Base-by-base conservation (phyloP, 2,888 invertebrate genomes). In the Anarsia innoxiella region DNA sequence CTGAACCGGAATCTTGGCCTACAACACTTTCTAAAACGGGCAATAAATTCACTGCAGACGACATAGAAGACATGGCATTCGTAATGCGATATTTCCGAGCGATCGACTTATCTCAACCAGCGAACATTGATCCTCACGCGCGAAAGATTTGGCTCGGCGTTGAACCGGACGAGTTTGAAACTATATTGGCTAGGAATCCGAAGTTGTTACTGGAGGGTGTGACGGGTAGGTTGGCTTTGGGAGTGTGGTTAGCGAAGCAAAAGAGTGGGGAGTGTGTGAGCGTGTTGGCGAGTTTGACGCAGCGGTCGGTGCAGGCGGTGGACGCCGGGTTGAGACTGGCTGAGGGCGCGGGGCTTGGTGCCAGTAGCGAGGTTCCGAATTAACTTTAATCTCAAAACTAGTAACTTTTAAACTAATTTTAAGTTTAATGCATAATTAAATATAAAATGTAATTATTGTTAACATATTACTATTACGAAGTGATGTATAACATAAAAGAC, bases 61-160 rank as follows among this genome's bases (percentile, higher is more conserved):
- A 39, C n/a, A 25, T 39, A 12, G 39, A 13, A 3, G 39, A 39
- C 30, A 30, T 35, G 34, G 2, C 31, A 15, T 35, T 34, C 26
- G 25, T 39, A 3, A 12, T 35, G 23, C 23, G 23, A 9, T 5
- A 12, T 2, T 6, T 12, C 13, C 12, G 25, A 6, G 26, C 36
- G 10, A 10, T 36, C 11, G 32, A 31, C 28, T 28, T 27, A n/a
- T 25, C 16, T 1, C 12, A 35, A 10, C 2, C 23, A 3, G 31
- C n/a, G 2, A 2, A 11, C 1, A n/a, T 36, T 10, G 23, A 26
- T 16, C 15, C 11, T n/a, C 2, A 14, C 1, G 13, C 14, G 9
- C 16, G 26, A 8, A 23, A 15, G 8, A 1, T 3, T 3, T 32
- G 36, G 31, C 14, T 35, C 5, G 40, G 32, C 12, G 25, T 32